These are phyloP conservation scores for Zaprionus bogoriensis DNA, from an alignment of 2,888 invertebrate species.

Conservation along the genomic window DNA sequence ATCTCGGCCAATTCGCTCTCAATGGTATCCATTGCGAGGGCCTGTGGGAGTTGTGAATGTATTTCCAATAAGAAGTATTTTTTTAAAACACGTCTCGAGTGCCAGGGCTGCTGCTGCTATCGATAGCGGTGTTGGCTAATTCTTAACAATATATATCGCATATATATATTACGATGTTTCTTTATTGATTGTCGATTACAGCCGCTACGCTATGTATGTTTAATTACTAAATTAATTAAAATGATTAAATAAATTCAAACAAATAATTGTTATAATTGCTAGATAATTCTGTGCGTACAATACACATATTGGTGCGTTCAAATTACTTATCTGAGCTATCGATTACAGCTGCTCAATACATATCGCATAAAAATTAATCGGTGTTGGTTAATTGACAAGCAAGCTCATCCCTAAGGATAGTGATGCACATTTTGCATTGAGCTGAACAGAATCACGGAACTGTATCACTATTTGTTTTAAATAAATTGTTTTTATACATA, in stretches of 20 bases:
- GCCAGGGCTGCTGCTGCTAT: neutral
- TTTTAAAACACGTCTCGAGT: neutral
- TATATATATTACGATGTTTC: neutral
- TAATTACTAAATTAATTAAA: neutral
- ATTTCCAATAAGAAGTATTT: conserved; percentile 29
- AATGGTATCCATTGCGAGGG: conserved; percentile 85
- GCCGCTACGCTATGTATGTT: neutral
- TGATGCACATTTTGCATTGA: no score
- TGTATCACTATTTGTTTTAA: no score
- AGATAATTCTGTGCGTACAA: neutral
- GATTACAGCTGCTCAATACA: no score
- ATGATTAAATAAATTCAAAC: neutral
- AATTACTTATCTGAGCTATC: no score
- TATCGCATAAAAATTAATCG: no score
- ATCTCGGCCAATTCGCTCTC: conserved; percentile 87
- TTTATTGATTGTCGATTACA: no score
- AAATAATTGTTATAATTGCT: neutral
- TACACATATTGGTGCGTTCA: no score
- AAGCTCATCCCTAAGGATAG: no score
- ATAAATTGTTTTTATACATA: no score
- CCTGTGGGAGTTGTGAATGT: neutral
- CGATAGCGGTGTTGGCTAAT: neutral
- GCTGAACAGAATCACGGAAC: no score
- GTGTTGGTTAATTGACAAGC: no score
- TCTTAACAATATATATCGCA: neutral